Evolutionary conservation across 2,797 vertebrate genomes (phyloP), one percentile per base, ranked within the genome.

Genomic region (Xiphorhynchus erythropygius): DNA sequence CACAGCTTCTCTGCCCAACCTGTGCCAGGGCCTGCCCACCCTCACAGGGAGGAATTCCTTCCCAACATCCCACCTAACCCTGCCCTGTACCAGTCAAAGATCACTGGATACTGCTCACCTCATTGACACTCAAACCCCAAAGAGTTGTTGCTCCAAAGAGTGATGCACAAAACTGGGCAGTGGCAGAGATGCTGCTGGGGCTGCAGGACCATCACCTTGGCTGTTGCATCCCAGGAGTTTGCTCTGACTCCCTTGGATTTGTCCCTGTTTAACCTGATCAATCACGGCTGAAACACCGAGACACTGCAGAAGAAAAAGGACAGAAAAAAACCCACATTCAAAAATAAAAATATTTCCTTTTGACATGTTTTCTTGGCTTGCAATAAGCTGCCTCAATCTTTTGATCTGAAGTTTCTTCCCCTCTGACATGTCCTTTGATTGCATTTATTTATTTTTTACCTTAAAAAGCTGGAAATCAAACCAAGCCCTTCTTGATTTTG

Each of bases 381-480:
- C 56, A 62, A 32, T 7, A 62, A 81, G 67, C 85, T 0, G 0
- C 74, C 87, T 81, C 47, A 3, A 69, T 78, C 90, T 95, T 96
- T 88, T 92, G 74, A 92, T 96, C 76, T 77, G 56, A 35, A 74
- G 49, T 79, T 86, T 79, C 80, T 84, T 90, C 41, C 55, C 86
- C 80, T n/a, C 13, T 13, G 59, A 92, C 87, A 67, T 0, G 0
- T 89, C 77, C 86, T 93, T 94, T 93, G 90, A 71, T 84, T 91
- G 30, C 27, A 8, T 73, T 85, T 91, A 60, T 86, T 90, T 86
- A 33, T 63, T 60, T 86, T 50, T 88, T 56, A 46, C 76, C 73
- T 86, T 71, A 75, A 94, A 95, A 92, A 79, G 84, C 74, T 92
- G 67, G 50, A 94, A 89, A 84, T 89, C 77, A 87, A 84, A 70